Evolutionary conservation across 2,888 invertebrate species (phyloP), one percentile per base, ranked within the genome.

Genomic region (Alsophila aescularia): DNA sequence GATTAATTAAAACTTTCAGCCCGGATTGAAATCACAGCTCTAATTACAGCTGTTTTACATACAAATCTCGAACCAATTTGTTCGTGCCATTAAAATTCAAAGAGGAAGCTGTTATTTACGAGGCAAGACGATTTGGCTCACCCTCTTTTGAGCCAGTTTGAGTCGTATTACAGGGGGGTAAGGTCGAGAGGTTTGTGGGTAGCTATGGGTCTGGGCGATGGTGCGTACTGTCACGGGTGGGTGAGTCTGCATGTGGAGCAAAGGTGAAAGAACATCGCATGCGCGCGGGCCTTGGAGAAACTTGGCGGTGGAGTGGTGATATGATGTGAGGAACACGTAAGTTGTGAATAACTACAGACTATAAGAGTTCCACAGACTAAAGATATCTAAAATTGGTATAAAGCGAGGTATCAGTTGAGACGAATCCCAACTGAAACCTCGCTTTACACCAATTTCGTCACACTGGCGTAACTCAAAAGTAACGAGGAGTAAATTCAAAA

Each of bases 211-310:
- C 8, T 37, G 76, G 69, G 78, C 75, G 77, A 81, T 83, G 83
- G 80, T 77, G 82, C 82, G 81, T 85, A 72, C 63, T 66, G 87
- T 83, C 79, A 78, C 81, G 89, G 85, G 79, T 83, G 84, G 88
- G 70, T 79, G 86, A 63, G 48, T 73, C 54, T 68, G 69, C 82
- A 90, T 79, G 73, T 89, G 73, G 90, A 84, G 82, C 90, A 90
- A 86, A 90, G 90, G 89, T 90, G 90, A 90, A 90, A 90, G 90
- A 90, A 84, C 83, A 84, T 57, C 58, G 58, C 39, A 58, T 57
- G 57, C 44, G 56, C 39, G 16, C 36, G 47, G 58, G 65, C 62
- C 66, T 60, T 58, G 64, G 64, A 58, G 74, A 72, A 73, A 73
- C 66, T 59, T 41, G 40, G 44, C 34, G 42, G 34, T 16, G 34